These are phyloP conservation scores for Nibea coibor DNA, from an alignment of 2,113 vertebrate species.

Conservation along the genomic window DNA sequence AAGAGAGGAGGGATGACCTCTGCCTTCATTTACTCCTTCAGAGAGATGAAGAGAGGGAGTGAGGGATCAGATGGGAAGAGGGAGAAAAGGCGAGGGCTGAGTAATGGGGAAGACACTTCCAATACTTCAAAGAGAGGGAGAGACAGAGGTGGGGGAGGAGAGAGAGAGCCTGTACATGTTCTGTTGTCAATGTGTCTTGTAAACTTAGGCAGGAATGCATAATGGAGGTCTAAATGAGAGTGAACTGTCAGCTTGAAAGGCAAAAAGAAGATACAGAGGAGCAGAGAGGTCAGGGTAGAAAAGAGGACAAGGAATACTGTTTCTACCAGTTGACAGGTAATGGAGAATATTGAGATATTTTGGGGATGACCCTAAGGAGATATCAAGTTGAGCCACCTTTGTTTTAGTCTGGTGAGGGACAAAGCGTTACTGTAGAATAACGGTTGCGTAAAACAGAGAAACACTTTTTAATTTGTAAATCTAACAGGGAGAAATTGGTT, in stretches of 20 bases:
- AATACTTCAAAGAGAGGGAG: conserved; percentile 75
- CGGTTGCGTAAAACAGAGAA: conserved; percentile 47
- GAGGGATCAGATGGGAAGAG: conserved; percentile 75
- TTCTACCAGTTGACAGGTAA: conserved; percentile 34
- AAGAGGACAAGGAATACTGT: conserved; percentile 45
- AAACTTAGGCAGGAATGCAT: conserved; percentile 78
- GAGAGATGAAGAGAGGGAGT: conserved; percentile 71
- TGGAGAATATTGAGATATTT: conserved; percentile 45
- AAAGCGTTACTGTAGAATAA: conserved; percentile 48
- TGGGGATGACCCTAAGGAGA: conserved; percentile 10
- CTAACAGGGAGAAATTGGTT: conserved; percentile 14
- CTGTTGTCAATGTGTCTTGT: conserved; percentile 81
- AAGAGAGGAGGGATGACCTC: conserved; percentile 81
- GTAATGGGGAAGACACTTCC: conserved; percentile 80
- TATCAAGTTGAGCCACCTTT: conserved; percentile 71
- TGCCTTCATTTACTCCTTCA: conserved; percentile 80
- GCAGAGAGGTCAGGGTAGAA: conserved; percentile 64
- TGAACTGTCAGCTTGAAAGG: conserved; percentile 75
- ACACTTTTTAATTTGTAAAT: conserved; percentile 32
- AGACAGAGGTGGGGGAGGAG: conserved; percentile 60
- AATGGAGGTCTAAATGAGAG: conserved; percentile 79
- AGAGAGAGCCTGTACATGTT: conserved; percentile 59
- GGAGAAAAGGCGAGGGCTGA: conserved; percentile 75
- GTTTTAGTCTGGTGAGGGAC: conserved; percentile 78
- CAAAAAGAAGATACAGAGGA: conserved; percentile 54